Evolutionary conservation across 2,797 vertebrate species (phyloP).

Genomic region (Melanotaenia parkinsoni): DNA sequence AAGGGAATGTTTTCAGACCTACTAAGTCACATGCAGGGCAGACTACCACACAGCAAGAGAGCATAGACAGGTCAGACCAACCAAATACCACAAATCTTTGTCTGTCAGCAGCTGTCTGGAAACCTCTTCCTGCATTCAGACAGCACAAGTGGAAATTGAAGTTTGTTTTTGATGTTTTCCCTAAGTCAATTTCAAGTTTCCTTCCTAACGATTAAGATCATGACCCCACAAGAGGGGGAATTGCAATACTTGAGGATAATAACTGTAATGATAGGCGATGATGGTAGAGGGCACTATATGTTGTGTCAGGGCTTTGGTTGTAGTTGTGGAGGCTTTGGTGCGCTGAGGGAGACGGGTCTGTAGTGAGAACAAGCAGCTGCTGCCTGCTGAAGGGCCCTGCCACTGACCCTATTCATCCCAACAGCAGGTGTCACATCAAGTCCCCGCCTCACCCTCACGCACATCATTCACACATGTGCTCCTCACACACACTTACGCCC

Average conservation of each 20-base stretch:
- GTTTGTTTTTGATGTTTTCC: conserved; percentile 70
- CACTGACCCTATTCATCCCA: conserved; percentile 86
- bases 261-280: conserved; percentile 70
- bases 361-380: conserved; percentile 86
- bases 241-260: conserved; percentile 64
- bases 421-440: conserved; percentile 85
- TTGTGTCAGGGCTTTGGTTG: conserved; percentile 52
- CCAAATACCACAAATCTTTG: conserved; percentile 76
- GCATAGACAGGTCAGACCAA: conserved; percentile 80
- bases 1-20: conserved; percentile 76
- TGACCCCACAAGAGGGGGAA: conserved; percentile 57
- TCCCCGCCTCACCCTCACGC: conserved; percentile 67
- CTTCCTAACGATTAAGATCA: conserved; percentile 61
- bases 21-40: conserved; percentile 72
- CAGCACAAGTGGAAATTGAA: conserved; percentile 67
- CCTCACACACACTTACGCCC: conserved; percentile 27
- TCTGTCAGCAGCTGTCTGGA: conserved; percentile 79
- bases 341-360: conserved; percentile 62
- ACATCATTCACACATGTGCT: conserved; percentile 59
- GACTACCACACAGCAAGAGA: conserved; percentile 81
- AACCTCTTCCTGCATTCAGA: conserved; percentile 71
- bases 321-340: conserved; percentile 48
- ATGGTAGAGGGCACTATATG: conserved; percentile 72
- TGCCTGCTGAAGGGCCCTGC: conserved; percentile 80
- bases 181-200: conserved; percentile 72